These are phyloP conservation scores for Lacanobia oleracea DNA, from an alignment of 2,888 invertebrate species.

Conservation along the genomic window DNA sequence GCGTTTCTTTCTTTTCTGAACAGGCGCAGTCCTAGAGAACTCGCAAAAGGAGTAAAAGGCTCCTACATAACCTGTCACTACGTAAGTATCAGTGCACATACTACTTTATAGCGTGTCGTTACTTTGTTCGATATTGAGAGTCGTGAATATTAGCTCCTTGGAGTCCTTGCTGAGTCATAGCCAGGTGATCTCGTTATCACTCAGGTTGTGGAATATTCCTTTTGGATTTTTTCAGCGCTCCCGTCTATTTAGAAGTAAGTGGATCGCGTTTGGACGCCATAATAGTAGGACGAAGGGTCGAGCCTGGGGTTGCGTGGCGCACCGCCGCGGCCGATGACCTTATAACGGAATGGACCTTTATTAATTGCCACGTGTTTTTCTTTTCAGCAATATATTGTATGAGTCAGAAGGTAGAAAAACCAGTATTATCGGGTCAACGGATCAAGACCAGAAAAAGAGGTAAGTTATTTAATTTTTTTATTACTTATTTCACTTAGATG, in stretches of 20 bases:
- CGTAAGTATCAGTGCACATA: constrained; percentile 86
- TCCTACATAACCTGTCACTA: constrained; percentile 91
- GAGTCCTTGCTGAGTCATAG: constrained; percentile 76
- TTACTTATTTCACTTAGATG: constrained; percentile 56
- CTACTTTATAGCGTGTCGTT: constrained; percentile 73
- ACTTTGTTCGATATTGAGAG: constrained; percentile 68
- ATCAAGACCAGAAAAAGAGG: constrained; percentile 99
- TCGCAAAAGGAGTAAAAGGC: constrained; percentile 91
- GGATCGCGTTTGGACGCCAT: constrained; percentile 77
- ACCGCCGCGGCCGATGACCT: constrained; percentile 85
- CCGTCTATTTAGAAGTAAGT: constrained; percentile 76
- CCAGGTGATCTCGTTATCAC: constrained; percentile 67
- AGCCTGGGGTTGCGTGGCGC: constrained; percentile 66
- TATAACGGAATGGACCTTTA: constrained; percentile 74
- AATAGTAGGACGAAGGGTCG: constrained; percentile 71
- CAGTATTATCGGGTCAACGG: constrained; percentile 99
- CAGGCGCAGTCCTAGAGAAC: constrained; percentile 90
- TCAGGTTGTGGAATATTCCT: constrained; percentile 69
- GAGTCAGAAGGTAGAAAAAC: constrained; percentile 99
- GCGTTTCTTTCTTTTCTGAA: constrained; percentile 90
- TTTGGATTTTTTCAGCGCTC: constrained; percentile 69
- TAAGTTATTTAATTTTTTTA: constrained; percentile 86
- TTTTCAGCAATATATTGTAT: constrained; percentile 97
- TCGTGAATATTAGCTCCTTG: constrained; percentile 60
- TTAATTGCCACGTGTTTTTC: constrained; percentile 89